These are phyloP conservation scores for Dendrolimus houi DNA, from an alignment of 2,888 invertebrate species.

Conservation along the genomic window DNA sequence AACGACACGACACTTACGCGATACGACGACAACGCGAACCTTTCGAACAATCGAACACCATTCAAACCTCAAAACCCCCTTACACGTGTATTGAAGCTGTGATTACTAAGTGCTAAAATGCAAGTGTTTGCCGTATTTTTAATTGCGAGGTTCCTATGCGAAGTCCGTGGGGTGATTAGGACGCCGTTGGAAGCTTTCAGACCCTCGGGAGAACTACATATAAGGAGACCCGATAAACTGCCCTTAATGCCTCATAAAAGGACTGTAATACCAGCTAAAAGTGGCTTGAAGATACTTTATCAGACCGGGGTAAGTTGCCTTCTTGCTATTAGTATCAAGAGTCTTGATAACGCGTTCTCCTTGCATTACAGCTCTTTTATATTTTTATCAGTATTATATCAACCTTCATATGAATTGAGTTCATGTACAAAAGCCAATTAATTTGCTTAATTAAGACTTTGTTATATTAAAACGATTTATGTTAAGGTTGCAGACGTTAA, in stretches of 20 bases:
- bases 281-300: constrained; percentile 80
- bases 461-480: constrained; percentile 2
- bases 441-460: too few relatives aligned
- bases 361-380: too few relatives aligned
- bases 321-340: too few relatives aligned
- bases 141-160: constrained; percentile 52
- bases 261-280: constrained; percentile 64
- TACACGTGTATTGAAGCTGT: constrained; percentile 17
- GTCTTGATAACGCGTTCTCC: too few relatives aligned
- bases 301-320: constrained; percentile 82
- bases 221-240: constrained; percentile 66
- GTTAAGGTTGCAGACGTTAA: too few relatives aligned
- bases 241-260: constrained; percentile 66
- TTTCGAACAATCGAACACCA: constrained; percentile 23
- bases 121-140: constrained; percentile 58
- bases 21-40: constrained; percentile 28
- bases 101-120: constrained; percentile 34
- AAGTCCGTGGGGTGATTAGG: constrained; percentile 58
- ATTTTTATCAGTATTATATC: constrained; percentile 10
- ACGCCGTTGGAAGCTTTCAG: constrained; percentile 77
- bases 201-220: constrained; percentile 60
- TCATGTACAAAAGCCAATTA: background rate
- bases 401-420: constrained; percentile 21
- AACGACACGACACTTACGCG: constrained; percentile 47
- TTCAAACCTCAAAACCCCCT: constrained; percentile 20